A percentile compares a stretch with the other conserved stretches of the same genome.
Conservation (phyloP, 2,888 invertebrate genomes). For the Exephanes ischioxanthus region DNA sequence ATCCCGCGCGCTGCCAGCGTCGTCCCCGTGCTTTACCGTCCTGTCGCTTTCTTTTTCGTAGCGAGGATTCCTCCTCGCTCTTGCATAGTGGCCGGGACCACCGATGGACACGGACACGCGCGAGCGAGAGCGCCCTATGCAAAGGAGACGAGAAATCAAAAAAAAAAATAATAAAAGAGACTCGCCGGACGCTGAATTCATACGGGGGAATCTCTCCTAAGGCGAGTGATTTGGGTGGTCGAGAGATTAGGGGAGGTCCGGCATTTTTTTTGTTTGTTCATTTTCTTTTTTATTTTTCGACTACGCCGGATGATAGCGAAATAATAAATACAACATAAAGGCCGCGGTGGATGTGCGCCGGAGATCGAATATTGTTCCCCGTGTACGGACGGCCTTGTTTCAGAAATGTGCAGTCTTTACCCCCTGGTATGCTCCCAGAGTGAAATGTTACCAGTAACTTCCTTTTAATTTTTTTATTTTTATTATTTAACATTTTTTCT, state of each 20-base stretch:
- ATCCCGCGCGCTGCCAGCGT: neutral
- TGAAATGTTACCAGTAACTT: neutral
- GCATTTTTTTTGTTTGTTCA: slow-evolving; percentile 29
- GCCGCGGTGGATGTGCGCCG: neutral
- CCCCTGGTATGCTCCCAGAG: neutral
- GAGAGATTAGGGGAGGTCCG: slow-evolving; percentile 68
- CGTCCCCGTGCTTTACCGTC: slow-evolving; percentile 59
- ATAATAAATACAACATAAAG: slow-evolving; percentile 60
- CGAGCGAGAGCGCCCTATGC: slow-evolving; percentile 24
- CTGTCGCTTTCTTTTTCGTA: slow-evolving; percentile 60
- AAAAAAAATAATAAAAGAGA: slow-evolving; percentile 9
- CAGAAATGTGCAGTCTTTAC: neutral
- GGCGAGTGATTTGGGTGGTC: slow-evolving; percentile 69
- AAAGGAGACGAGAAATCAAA: slow-evolving; percentile 18
- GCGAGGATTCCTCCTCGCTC: neutral
- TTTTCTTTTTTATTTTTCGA: slow-evolving; percentile 1
- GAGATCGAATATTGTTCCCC: neutral
- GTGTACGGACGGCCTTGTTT: neutral
- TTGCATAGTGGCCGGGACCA: neutral
- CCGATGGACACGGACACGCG: neutral
- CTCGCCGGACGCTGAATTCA: slow-evolving; percentile 54
- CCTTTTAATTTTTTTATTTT: neutral
- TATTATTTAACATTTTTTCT: too few species aligned
- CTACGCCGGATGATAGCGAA: slow-evolving; percentile 57
- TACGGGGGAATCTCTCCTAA: slow-evolving; percentile 63